Evolutionary conservation across 2,888 invertebrate species (phyloP), one percentile per base, ranked within the genome.

Genomic region (Drosophila meridiana): DNA sequence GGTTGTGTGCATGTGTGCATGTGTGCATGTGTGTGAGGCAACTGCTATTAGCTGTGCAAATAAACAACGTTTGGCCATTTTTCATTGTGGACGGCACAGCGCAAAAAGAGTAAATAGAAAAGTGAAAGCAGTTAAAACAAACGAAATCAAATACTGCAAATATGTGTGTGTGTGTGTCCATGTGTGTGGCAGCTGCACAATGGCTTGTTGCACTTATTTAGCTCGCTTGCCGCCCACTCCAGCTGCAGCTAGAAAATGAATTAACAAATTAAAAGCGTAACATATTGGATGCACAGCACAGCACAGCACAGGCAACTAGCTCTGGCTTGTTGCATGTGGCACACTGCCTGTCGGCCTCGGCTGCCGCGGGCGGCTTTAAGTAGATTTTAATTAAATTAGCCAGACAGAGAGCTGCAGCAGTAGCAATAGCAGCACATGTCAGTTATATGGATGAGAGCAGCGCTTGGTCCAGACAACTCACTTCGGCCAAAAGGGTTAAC

Each of bases 331-430:
- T 69, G 68, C 70, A 72, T 57, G 76, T 45, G 40, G 71, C 69
- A 76, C 36, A 53, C 26, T 48, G 68, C 50, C 56, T 59, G 52
- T 36, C 30, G 70, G 66, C 72, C 56, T 58, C 32, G 52, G 38
- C 79, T 62, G 72, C 56, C 64, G 47, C 65, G 30, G 62, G 55
- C 72, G 74, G 82, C 81, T 73, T 75, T 79, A 82, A 88, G 87
- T 88, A 87, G 81, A 77, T 81, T 88, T 88, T 87, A 87, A 87
- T 87, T 87, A 82, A 87, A 87, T 87, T 87, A 87, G 75, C 67
- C 59, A 63, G 67, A 9, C 8, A 48, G 48, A 48, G 48, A 48
- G 48, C n/a, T 4, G 48, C n/a, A 47, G 26, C 36, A 20, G 14
- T 14, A 69, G 72, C 64, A 71, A 47, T 71, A 68, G 72, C 52